Percentiles rank a stretch among this genome's conserved stretches.
Conservation (phyloP, 2,113 vertebrate genomes). For the Centropus unirufus region DNA sequence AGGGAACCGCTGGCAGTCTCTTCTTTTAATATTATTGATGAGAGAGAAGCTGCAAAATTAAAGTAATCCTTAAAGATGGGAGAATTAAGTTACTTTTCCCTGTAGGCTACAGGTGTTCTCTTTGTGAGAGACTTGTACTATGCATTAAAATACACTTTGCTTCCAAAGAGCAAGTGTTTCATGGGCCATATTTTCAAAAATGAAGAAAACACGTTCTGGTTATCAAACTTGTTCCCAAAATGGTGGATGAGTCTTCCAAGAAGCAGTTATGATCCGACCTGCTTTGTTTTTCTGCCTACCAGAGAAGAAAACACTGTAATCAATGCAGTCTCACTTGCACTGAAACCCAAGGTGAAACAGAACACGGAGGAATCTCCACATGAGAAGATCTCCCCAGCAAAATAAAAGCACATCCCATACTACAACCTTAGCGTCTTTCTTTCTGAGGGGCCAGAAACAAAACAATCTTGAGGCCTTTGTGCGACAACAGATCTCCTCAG, state of each 20-base stretch:
- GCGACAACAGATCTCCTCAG: not conserved
- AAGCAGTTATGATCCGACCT: not conserved
- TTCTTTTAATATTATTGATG: not conserved
- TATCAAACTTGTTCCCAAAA: not conserved
- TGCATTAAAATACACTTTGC: not conserved
- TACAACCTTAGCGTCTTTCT: not conserved
- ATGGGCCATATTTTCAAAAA: not conserved
- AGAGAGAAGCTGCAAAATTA: not conserved
- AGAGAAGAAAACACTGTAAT: not conserved
- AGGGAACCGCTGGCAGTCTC: not conserved
- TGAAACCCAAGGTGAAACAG: not conserved
- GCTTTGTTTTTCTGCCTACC: not conserved
- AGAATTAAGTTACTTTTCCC: constrained; percentile 1
- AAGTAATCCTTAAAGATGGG: not conserved
- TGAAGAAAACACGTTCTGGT: not conserved
- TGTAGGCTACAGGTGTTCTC: not conserved
- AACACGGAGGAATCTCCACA: not conserved
- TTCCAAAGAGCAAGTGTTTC: not conserved
- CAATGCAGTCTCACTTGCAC: not conserved
- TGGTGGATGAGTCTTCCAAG: not conserved
- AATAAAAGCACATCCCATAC: not conserved
- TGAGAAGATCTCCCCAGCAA: not conserved
- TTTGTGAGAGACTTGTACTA: not conserved
- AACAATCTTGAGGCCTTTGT: not conserved
- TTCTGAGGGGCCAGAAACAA: rapidly evolving